Conservation (phyloP, 2,888 invertebrate species). For the Notocelia uddmanniana region DNA sequence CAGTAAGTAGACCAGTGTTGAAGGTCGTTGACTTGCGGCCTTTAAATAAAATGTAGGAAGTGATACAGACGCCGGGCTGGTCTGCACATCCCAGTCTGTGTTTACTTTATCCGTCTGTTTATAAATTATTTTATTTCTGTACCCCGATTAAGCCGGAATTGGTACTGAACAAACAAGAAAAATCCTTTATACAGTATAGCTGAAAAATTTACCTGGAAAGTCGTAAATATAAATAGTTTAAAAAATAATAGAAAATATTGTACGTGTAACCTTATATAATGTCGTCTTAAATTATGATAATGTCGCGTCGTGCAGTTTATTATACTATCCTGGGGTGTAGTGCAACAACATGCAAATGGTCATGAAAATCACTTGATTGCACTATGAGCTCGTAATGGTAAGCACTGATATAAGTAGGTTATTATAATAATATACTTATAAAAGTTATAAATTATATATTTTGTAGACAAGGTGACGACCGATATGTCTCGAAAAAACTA, state of each 20-base stretch:
- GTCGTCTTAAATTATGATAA: too few species aligned
- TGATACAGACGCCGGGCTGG: constrained; percentile 60
- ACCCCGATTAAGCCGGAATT: constrained; percentile 42
- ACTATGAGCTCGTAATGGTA: neutral
- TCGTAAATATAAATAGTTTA: neutral
- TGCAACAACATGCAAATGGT: constrained; percentile 18
- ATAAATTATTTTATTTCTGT: constrained; percentile 58
- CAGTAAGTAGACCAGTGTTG: constrained; percentile 48
- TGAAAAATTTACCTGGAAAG: neutral
- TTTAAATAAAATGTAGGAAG: constrained; percentile 72
- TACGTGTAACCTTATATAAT: neutral
- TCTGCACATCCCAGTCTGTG: constrained; percentile 60
- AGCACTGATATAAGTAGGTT: neutral
- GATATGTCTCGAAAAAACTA: neutral
- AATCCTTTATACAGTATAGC: neutral
- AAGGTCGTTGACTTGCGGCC: constrained; percentile 67
- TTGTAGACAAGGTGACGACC: too few species aligned
- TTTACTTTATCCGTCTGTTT: constrained; percentile 70
- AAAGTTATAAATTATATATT: neutral
- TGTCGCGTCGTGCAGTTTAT: too few species aligned
- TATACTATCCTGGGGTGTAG: neutral
- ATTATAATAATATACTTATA: neutral
- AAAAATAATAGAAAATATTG: neutral
- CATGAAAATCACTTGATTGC: constrained; percentile 20
- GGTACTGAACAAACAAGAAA: neutral